Conservation (phyloP, 2,797 vertebrate genomes). For the Botia almorhae region DNA sequence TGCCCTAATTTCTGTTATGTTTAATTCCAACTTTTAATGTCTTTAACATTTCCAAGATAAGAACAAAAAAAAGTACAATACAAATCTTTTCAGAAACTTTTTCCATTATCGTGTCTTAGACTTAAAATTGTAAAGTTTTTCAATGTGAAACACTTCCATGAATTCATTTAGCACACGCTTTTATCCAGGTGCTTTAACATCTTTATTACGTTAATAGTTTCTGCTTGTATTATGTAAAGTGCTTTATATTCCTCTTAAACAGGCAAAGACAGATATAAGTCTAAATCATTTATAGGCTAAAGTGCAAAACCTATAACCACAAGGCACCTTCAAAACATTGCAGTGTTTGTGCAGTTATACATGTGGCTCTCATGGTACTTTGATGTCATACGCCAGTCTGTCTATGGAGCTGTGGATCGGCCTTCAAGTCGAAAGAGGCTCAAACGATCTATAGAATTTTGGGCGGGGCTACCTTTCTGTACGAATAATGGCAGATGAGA, state of each 20-base stretch:
- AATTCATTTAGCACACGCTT: neutral
- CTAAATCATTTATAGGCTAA: no score
- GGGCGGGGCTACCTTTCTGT: neutral
- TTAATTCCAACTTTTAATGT: neutral
- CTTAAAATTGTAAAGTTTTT: neutral
- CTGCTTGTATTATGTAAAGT: neutral
- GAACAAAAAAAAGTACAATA: neutral
- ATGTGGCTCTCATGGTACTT: no score
- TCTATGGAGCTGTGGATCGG: no score
- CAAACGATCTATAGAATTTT: no score
- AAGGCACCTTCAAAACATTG: neutral
- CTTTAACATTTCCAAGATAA: constrained; percentile 1
- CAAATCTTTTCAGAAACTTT: neutral
- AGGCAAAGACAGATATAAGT: neutral
- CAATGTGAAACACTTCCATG: neutral
- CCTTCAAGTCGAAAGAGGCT: no score
- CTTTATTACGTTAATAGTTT: no score
- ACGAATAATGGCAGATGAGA: neutral
- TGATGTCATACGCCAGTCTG: no score
- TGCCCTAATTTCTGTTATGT: neutral
- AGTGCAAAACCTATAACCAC: no score
- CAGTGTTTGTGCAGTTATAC: neutral
- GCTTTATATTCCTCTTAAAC: neutral
- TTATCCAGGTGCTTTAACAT: neutral
- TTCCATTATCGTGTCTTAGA: neutral